Evolutionary conservation across 2,113 vertebrate genomes (phyloP), one percentile per base, ranked within the genome.

Genomic region (Physeter macrocephalus): DNA sequence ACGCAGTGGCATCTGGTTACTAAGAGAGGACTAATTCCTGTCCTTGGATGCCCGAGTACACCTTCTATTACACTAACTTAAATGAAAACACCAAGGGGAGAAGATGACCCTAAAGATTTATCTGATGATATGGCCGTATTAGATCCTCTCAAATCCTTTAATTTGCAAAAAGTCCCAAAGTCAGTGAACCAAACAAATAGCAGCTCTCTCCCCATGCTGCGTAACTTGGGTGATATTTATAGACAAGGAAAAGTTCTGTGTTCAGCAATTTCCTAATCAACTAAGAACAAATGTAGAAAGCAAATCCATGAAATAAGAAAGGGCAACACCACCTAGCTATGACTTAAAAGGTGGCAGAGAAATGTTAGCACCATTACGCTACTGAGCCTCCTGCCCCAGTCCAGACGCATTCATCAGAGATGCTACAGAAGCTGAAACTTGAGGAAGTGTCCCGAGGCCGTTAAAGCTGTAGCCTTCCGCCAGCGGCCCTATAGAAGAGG

Each of bases 181-280:
- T n/a, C 77, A 57, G 88, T 96, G 95, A 98, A 86, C 25, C 69
- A 95, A 98, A 92, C 43, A 62, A 97, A 90, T 88, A 98, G 93
- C 91, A 89, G 43, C 2, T 94, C 57, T 59, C 74, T 86, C 62
- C 3, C 84, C 59, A 41, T 92, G 64, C 0, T 0, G 54, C 94
- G 93, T 93, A 96, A 97, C 94, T 97, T 97, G 84, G 97, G 72
- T 96, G 78, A 96, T 97, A 97, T 98, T 98, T 98, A 98, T 86
- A 80, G 84, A 67, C 46, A 85, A 90, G 3, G 5, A 95, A 91
- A 98, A 98, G 43, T 62, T 80, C 54, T 95, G 62, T 93, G 93
- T 97, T 98, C 97, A 98, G 96, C 95, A 98, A 93, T 98, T 98
- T 98, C 94, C 94, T 92, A 98, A 97, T 98, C 97, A 98, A 97